A percentile compares a stretch with the other conserved stretches of the same genome.
These are phyloP conservation scores for Ptychochromis oligacanthus DNA, from an alignment of 2,113 vertebrate species.

Conservation along the genomic window DNA sequence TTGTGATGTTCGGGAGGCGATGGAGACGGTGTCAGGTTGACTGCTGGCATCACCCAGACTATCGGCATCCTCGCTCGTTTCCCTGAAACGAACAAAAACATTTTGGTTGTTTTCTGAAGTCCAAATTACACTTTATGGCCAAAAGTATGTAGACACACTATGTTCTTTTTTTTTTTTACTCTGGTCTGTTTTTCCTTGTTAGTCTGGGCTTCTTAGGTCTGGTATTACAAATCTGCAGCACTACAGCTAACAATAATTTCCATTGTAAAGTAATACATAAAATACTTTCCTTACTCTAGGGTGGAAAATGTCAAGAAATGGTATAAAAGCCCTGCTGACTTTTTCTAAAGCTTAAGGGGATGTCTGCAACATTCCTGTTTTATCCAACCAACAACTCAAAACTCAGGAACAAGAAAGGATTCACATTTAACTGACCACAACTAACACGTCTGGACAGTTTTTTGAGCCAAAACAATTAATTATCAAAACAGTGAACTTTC, in stretches of 20 bases:
- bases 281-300: background rate
- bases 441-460: background rate
- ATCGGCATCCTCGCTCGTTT: slow-evolving; percentile 93
- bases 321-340: background rate
- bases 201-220: background rate
- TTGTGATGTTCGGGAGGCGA: slow-evolving; percentile 96
- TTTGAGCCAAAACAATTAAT: too few relatives aligned
- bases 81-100: slow-evolving; percentile 77
- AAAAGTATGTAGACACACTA: background rate
- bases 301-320: background rate
- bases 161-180: background rate
- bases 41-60: slow-evolving; percentile 98
- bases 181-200: background rate
- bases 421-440: background rate
- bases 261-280: background rate
- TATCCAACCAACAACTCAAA: background rate
- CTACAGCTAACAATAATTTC: background rate
- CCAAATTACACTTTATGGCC: background rate
- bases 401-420: background rate
- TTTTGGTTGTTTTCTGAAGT: background rate
- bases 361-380: background rate
- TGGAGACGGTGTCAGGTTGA: slow-evolving; percentile 97
- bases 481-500: too few relatives aligned
- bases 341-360: background rate
- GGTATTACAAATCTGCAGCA: background rate